phyloP scores from a whole-genome alignment of 2,888 invertebrate species.

The Cataglyphis cursor region DNA sequence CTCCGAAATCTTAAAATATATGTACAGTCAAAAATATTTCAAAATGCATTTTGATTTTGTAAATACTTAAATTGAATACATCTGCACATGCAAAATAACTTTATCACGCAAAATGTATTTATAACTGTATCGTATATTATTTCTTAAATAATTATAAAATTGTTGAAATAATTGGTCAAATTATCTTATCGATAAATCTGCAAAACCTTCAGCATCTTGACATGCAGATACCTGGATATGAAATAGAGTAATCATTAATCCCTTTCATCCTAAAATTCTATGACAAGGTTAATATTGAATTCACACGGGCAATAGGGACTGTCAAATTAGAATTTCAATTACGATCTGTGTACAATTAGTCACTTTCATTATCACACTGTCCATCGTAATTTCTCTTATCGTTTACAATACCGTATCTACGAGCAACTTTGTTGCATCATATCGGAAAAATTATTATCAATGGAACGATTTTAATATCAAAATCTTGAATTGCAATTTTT shows the following conservation, averaged over 20 bases:
- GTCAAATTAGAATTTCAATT: slow-evolving; percentile 27
- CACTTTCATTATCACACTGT: slow-evolving; percentile 3
- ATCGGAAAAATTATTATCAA: background rate
- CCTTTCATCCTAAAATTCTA: background rate
- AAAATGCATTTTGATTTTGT: too few relatives aligned
- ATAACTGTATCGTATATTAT: too few relatives aligned
- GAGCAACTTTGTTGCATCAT: background rate
- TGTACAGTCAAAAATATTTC: too few relatives aligned
- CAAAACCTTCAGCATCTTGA: background rate
- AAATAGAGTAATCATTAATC: background rate
- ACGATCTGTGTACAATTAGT: slow-evolving; percentile 4
- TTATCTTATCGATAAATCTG: background rate
- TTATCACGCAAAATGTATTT: too few relatives aligned
- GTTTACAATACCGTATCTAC: background rate
- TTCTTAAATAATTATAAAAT: background rate
- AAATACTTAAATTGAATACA: too few relatives aligned
- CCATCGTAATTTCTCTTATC: slow-evolving; percentile 10
- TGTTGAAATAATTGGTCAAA: too few relatives aligned
- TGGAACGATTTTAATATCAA: background rate
- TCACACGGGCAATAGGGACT: background rate
- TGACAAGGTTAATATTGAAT: slow-evolving; percentile 6
- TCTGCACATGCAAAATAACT: too few relatives aligned
- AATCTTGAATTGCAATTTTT: background rate
- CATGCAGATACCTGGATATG: background rate
- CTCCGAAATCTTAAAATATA: too few relatives aligned